These are phyloP conservation scores for Euwallacea similis DNA, from an alignment of 1,140 invertebrate species.

Conservation along the genomic window DNA sequence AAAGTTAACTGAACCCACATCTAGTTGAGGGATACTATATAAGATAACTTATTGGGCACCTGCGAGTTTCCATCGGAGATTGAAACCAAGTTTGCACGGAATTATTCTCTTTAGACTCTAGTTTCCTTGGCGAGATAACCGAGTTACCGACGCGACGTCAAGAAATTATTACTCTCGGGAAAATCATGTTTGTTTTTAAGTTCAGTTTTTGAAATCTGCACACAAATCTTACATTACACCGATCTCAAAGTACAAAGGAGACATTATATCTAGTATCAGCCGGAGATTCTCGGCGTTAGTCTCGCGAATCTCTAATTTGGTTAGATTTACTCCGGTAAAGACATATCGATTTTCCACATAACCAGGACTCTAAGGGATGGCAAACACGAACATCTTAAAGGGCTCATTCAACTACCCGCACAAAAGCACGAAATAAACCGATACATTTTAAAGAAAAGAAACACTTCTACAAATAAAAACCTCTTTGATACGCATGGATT, in stretches of 20 bases:
- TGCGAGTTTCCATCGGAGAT: constrained; percentile 10
- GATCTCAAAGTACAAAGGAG: constrained; percentile 3
- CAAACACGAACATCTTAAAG: constrained; percentile 21
- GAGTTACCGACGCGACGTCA: too few relatives aligned
- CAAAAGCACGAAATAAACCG: constrained; percentile 18
- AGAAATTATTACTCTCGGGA: too few relatives aligned
- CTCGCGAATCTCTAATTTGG: constrained; percentile 13
- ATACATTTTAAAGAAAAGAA: constrained; percentile 25
- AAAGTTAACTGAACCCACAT: constrained; percentile 44
- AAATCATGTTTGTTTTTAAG: too few relatives aligned
- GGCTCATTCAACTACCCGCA: constrained; percentile 14
- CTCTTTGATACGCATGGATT: constrained; percentile 23
- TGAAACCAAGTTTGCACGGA: constrained; percentile 8
- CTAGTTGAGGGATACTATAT: constrained; percentile 13
- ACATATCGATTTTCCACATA: constrained; percentile 21
- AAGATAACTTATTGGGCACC: constrained; percentile 5
- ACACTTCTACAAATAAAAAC: constrained; percentile 19
- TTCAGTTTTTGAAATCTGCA: too few relatives aligned
- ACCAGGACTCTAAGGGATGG: constrained; percentile 17
- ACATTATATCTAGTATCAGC: constrained; percentile 7
- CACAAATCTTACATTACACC: neutral
- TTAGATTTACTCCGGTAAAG: constrained; percentile 16
- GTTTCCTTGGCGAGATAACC: too few relatives aligned
- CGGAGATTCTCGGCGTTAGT: constrained; percentile 13
- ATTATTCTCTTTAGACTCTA: constrained; percentile 8